Evolutionary conservation across 1,140 invertebrate genomes (phyloP), one percentile per base, ranked within the genome.

Genomic region (Maconellicoccus hirsutus): DNA sequence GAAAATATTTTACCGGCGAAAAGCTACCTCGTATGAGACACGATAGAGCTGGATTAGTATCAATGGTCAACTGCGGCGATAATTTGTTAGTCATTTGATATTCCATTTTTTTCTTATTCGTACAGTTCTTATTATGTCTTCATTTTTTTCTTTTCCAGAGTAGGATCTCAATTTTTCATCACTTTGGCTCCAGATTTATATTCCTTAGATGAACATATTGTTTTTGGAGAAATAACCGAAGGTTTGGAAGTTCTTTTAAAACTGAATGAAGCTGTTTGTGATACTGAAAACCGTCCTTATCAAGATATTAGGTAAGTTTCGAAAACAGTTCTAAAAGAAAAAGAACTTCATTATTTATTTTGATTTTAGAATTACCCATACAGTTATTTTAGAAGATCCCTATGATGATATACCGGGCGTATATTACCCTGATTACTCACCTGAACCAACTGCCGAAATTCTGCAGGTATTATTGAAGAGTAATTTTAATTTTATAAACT

Each of bases 131-230:
- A 16, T 22, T 16, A 14, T 71, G 16, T 29, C 38, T 27, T 42
- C 23, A 52, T 26, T 23, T 23, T 16, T 19, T 52, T 69, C 22
- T 27, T 59, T 72, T 71, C 19, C 73, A 82, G 84, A 80, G 84
- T 97, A 74, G 97, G 95, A 1, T 98, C 95, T 0, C 93, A 98
- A 79, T 99, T 99, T 81, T 98, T 98, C 78, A 87, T 99, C 59
- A 99, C 98, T 0, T 82, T 99, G 2, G 91, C 86, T 6, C 84
- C 91, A 19, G 87, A 96, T 76, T 81, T 99, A 3, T 89, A 93
- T 69, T 98, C 94, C 71, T 81, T 99, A 59, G 96, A 99, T 81
- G 85, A 90, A 71, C 98, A 99, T 80, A 96, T 94, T 78, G 93
- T 99, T 10, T 98, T 99, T 82, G 98, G 96, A 0, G 91, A 98